Percentiles rank a stretch among this genome's conserved stretches.
Conservation (phyloP, 2,888 invertebrate species). For the Tetranychus piercei region DNA sequence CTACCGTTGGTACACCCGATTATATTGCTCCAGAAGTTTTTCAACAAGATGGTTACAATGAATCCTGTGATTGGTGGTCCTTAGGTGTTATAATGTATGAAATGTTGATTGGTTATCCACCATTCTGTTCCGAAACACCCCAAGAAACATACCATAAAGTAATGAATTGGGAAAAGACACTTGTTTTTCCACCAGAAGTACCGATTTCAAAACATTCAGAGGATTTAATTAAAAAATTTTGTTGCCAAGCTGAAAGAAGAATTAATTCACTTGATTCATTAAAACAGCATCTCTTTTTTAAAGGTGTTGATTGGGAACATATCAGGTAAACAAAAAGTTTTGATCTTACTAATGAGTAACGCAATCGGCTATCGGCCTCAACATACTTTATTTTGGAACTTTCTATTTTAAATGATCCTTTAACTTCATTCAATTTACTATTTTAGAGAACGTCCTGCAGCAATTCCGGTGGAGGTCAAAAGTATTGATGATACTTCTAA, state of each 20-base stretch:
- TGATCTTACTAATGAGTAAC: background rate
- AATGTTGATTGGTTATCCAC: constrained; percentile 98
- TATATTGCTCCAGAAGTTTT: constrained; percentile 99
- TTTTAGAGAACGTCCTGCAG: constrained; percentile 68
- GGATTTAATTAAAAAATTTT: constrained; percentile 79
- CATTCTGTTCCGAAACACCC: constrained; percentile 96
- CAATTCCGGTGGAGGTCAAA: constrained; percentile 88
- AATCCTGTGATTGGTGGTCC: constrained; percentile 95
- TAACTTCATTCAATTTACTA: background rate
- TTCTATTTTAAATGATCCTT: background rate
- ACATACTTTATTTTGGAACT: background rate
- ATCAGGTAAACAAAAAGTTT: constrained; percentile 45
- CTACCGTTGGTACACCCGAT: constrained; percentile 77
- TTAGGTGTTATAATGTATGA: constrained; percentile 99
- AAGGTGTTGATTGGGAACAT: constrained; percentile 92
- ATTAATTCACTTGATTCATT: constrained; percentile 82
- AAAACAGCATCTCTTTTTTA: constrained; percentile 71
- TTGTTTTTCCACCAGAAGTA: constrained; percentile 95
- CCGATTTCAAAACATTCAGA: constrained; percentile 95
- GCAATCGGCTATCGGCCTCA: constrained; percentile 1
- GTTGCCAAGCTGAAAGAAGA: constrained; percentile 85
- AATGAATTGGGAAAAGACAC: constrained; percentile 97
- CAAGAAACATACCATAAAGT: constrained; percentile 92
- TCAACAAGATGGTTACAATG: constrained; percentile 72
- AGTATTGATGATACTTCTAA: constrained; percentile 99